Evolutionary conservation across 92 coral and sea anemone species (phyloP), one percentile per base, ranked within the genome.

Genomic region (Parazoanthus atlanticus): DNA sequence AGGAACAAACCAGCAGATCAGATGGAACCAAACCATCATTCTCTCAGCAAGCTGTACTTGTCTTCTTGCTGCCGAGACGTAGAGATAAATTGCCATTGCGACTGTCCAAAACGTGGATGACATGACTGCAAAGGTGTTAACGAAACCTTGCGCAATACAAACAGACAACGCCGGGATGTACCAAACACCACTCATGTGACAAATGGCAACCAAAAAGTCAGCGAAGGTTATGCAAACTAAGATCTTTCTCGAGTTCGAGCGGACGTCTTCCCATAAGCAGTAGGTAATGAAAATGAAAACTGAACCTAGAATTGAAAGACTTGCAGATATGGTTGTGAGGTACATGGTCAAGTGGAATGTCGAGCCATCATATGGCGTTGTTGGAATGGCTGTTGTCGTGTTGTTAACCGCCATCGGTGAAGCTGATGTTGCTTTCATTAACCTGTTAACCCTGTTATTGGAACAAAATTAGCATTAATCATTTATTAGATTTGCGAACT

Each of bases 1-100:
- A 17, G 86, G 86, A 31, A 82, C 86, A 40, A 82, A 40, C 86
- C 86, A 82, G 56, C 86, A 82, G 76, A 69, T 65, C 66, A 82
- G n/a, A 17, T 82, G 86, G 72, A 66, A 67, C 86, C 86, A 82
- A 41, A 82, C 12, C 77, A 82, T 66, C 58, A 82, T 69, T 28
- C 12, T 82, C 38, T 82, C 64, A 5, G 86, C 86, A n/a, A 82
- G 86, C 26, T 34, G 86, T 43, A n/a, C 33, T 10, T 82, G 40
- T n/a, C 64, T 36, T 21, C 76, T 74, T 8, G 58, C 54, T 82
- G 86, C 66, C 25, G 52, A 41, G 32, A 82, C 23, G 25, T 66
- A 66, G n/a, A 82, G 86, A 41, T 82, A 82, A 66, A 82, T 66
- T 3, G 86, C 76, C 86, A 82, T 38, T 23, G 86, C 25, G 21